Evolutionary conservation across 2,888 invertebrate species (phyloP), one percentile per base, ranked within the genome.

Genomic region (Euphydryas editha): DNA sequence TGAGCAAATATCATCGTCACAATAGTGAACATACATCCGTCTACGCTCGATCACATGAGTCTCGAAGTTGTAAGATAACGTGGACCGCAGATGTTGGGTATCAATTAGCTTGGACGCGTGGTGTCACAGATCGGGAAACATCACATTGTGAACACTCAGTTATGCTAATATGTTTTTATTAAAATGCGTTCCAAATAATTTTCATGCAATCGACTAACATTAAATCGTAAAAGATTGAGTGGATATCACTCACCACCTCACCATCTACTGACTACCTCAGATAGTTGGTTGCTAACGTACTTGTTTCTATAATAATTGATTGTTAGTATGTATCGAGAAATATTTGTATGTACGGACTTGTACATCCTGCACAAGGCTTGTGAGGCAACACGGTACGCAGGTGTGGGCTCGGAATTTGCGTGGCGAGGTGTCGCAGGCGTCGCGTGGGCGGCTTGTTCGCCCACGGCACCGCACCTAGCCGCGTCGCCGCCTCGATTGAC

Each of bases 401-500:
- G 72, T 73, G 75, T 74, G 87, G 86, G 86, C 79, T 88, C 80
- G 87, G 88, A 90, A 90, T 91, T 89, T 75, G 90, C 90, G 81
- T 78, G 81, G 80, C 79, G 77, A 76, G 71, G 49, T 44, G 42
- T 72, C 75, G 73, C 75, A 68, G 73, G 77, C 76, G 76, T 71
- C 68, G 84, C 81, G 87, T 84, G 83, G 87, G 90, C 81, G 68
- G 84, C 85, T 75, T 75, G 89, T 87, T 88, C 91, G 90, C 77
- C 77, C 77, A 76, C 77, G 67, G 72, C 80, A 80, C 86, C 90
- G 83, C 91, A 89, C 90, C 91, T 87, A 90, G 86, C 86, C 86
- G 79, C 78, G 75, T 72, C 79, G 83, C 80, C 73, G 72, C 72
- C 72, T 51, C 21, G 39, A 30, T 39, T 67, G 55, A 20, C 57